Evolutionary conservation across 37 sponge, comb jelly and placozoan species (phyloP).

Genomic region (Cliona cf. orientalis): DNA sequence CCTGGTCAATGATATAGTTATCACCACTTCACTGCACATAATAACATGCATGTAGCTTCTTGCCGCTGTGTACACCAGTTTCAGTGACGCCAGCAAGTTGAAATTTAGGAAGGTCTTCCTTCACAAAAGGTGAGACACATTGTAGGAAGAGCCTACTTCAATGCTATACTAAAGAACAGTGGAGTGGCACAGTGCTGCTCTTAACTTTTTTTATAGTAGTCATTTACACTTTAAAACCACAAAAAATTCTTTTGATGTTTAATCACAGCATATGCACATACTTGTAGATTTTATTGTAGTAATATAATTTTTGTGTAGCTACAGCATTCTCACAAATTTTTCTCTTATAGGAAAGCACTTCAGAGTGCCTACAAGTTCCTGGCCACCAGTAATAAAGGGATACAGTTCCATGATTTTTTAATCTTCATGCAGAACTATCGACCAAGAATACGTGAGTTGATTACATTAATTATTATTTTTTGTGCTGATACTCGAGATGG

Average conservation of each 20-base stretch:
- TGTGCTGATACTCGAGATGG: too few relatives aligned
- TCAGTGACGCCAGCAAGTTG: slow-evolving; percentile 55
- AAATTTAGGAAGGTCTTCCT: slow-evolving; percentile 74
- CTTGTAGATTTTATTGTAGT: not conserved
- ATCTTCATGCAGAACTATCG: slow-evolving; percentile 57
- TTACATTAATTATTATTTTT: too few relatives aligned
- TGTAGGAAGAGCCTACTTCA: too few relatives aligned
- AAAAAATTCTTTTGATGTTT: too few relatives aligned
- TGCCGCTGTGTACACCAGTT: slow-evolving; percentile 78
- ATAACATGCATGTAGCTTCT: slow-evolving; percentile 72
- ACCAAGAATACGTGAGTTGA: slow-evolving; percentile 68
- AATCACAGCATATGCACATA: not conserved
- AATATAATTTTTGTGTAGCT: too few relatives aligned
- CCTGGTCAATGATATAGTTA: too few relatives aligned
- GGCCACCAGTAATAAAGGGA: not conserved
- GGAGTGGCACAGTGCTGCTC: too few relatives aligned
- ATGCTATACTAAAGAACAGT: too few relatives aligned
- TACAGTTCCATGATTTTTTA: slow-evolving; percentile 70
- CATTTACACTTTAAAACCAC: too few relatives aligned
- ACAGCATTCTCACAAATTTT: too few relatives aligned
- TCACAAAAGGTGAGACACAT: slow-evolving; percentile 62
- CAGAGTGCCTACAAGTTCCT: slow-evolving; percentile 38
- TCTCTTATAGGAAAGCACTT: slow-evolving; percentile 56
- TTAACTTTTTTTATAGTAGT: too few relatives aligned
- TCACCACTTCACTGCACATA: too few relatives aligned